Base-by-base conservation (phyloP, 2,888 invertebrate genomes). In the Ichneumoninae sp. region DNA sequence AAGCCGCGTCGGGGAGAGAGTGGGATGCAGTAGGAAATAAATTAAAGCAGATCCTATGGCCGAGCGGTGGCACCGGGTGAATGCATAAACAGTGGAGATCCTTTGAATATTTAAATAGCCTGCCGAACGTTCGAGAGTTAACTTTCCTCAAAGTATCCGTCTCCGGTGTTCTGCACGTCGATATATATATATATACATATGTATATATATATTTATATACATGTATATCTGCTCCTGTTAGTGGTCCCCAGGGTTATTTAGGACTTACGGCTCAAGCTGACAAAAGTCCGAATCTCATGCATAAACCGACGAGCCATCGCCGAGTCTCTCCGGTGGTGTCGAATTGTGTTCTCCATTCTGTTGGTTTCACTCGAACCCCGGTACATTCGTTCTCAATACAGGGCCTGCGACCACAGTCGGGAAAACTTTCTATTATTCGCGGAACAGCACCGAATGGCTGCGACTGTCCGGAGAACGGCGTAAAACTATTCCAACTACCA, bases 281-380 rank as follows among this genome's bases (percentile, higher is more conserved):
- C 83, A 83, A 83, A 83, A 83, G 80, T 80, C 80, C 72, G 76
- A 77, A 68, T 83, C 80, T 66, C 76, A 83, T 83, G 72, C 72
- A 83, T 80, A 80, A 83, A 83, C 72, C 68, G 60, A 33, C 44
- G 71, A 62, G 44, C 80, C 69, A 50, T 70, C 65, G 60, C 36
- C 57, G 54, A 76, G 75, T 80, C 80, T 47, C 44, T 44, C 70
- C 72, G 72, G 40, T 60, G 71, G 83, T 80, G 83, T 80, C 72
- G 80, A 76, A 83, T 66, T 69, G 26, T 62, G 13, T 69, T 47
- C 13, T 62, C 26, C 80, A 54, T 47, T 33, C 71, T 36, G 47
- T 10, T 65, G 44, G 57, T 83, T 72, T 77, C 33, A 60, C 65
- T 13, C 44, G 50, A 54, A 65, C 66, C 57, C 54, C 62, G 30